Evolutionary conservation across 1,140 invertebrate species (phyloP).

Genomic region (Eupeodes corollae): DNA sequence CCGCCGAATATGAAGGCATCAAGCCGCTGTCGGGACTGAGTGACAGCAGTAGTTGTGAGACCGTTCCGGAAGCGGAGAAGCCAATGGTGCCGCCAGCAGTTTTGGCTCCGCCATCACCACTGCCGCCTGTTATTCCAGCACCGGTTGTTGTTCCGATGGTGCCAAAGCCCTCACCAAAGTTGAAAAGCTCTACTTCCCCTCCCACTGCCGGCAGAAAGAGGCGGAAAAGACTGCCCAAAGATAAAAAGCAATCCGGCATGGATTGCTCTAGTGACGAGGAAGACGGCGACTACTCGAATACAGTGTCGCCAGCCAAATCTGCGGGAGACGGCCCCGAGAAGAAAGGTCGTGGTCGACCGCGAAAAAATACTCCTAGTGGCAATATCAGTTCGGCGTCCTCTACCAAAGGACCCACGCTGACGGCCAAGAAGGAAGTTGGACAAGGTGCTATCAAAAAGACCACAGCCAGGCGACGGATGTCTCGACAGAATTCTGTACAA

Average conservation of each 20-base stretch:
- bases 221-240: slow-evolving; percentile 13
- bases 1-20: neutral
- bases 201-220: slow-evolving; percentile 23
- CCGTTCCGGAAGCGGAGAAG: neutral
- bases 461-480: slow-evolving; percentile 3
- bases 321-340: slow-evolving; percentile 7
- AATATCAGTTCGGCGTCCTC: slow-evolving; percentile 14
- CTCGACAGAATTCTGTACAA: slow-evolving; percentile 5
- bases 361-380: slow-evolving; percentile 19
- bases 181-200: slow-evolving; percentile 20
- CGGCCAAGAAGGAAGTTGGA: slow-evolving; percentile 25
- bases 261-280: slow-evolving; percentile 31
- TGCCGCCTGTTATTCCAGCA: neutral
- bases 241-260: slow-evolving; percentile 5
- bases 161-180: slow-evolving; percentile 10
- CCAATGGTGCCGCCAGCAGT: neutral
- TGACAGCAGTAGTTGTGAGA: neutral
- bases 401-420: slow-evolving; percentile 28
- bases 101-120: neutral
- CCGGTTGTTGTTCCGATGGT: neutral
- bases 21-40: neutral
- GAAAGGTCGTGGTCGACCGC: slow-evolving; percentile 28
- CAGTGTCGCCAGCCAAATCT: neutral
- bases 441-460: slow-evolving; percentile 15
- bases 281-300: neutral